Percentiles rank a stretch among this genome's conserved stretches.
Evolutionary conservation across 2,888 invertebrate species (phyloP).

Genomic region (Lathronympha strigana): DNA sequence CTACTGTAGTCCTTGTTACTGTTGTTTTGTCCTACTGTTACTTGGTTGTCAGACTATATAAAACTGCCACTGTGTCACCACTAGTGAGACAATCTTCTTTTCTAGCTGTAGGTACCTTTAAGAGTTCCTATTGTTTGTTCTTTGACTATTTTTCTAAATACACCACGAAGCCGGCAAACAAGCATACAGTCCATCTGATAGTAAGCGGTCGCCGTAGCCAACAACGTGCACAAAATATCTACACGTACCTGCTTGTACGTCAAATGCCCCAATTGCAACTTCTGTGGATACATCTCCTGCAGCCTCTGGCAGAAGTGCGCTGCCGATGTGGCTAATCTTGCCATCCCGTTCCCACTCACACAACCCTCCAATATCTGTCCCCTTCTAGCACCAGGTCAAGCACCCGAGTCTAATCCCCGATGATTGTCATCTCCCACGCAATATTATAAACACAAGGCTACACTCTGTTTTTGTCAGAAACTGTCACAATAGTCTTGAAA

Average conservation of each 20-base stretch:
- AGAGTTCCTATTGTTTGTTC: too few species aligned
- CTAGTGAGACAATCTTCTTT: too few species aligned
- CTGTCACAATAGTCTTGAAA: slow-evolving; percentile 14
- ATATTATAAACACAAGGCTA: neutral
- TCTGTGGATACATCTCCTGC: slow-evolving; percentile 76
- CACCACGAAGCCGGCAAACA: too few species aligned
- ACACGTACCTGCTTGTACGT: slow-evolving; percentile 61
- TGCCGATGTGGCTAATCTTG: slow-evolving; percentile 70
- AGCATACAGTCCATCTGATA: too few species aligned
- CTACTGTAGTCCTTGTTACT: too few species aligned
- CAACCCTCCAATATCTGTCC: slow-evolving; percentile 13
- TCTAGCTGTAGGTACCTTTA: too few species aligned
- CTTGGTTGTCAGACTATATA: too few species aligned
- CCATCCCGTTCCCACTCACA: slow-evolving; percentile 57
- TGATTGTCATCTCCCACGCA: slow-evolving; percentile 29
- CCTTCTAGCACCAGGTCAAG: slow-evolving; percentile 36
- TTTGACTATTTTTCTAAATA: too few species aligned
- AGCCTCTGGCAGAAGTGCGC: slow-evolving; percentile 73
- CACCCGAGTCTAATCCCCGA: slow-evolving; percentile 32
- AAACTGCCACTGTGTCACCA: too few species aligned
- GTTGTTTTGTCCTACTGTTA: too few species aligned
- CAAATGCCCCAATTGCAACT: slow-evolving; percentile 61
- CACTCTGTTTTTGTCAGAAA: slow-evolving; percentile 16
- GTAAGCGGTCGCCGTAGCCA: too few species aligned
- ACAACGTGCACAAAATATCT: slow-evolving; percentile 7